phyloP scores from a whole-genome alignment of 2,113 vertebrate genomes.

The Raja brachyura region DNA sequence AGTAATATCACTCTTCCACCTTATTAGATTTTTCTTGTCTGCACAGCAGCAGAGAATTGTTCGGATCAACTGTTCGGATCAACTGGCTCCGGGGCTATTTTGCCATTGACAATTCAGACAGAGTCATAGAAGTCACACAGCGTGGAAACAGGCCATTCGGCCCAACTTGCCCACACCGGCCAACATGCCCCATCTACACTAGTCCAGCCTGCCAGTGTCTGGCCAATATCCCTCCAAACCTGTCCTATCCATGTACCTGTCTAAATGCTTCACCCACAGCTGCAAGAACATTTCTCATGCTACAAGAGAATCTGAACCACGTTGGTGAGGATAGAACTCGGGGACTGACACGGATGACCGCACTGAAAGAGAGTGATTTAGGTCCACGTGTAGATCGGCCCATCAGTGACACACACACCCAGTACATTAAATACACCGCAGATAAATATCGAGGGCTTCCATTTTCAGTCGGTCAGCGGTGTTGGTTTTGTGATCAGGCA shows the following conservation, averaged over 20 bases:
- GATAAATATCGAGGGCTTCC: background rate
- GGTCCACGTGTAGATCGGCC: background rate
- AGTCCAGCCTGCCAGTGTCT: no score
- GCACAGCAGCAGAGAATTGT: background rate
- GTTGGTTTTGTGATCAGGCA: background rate
- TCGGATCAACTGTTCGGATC: background rate
- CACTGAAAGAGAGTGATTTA: background rate
- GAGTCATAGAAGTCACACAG: no score
- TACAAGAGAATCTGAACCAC: background rate
- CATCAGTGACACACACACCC: background rate
- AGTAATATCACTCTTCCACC: no score
- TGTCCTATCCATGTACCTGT: no score
- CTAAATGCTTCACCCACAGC: no score
- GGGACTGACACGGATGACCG: no score
- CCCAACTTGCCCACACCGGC: no score
- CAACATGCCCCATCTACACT: no score
- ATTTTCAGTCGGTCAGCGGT: background rate
- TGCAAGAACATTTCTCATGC: background rate
- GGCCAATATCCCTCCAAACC: no score
- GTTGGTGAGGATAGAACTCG: background rate
- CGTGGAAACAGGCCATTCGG: no score
- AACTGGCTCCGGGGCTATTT: no score
- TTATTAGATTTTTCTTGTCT: background rate
- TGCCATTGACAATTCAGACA: background rate
- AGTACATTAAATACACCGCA: background rate